Conservation (phyloP, 2,888 invertebrate species). For the Ditula angustiorana region DNA sequence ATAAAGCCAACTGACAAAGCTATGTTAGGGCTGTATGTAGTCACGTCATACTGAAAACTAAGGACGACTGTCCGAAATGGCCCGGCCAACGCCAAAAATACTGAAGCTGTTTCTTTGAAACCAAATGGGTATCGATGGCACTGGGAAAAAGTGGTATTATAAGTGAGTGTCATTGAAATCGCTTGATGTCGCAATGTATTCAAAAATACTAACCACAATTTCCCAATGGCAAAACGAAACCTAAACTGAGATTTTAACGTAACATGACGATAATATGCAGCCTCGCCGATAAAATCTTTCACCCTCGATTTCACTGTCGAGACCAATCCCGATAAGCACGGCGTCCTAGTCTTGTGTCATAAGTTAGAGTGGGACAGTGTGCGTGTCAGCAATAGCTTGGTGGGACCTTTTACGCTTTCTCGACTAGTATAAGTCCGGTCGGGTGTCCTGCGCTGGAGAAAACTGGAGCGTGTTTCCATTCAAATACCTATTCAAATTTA, state of each 20-base stretch:
- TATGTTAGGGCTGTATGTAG: no score
- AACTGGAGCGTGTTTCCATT: constrained; percentile 15
- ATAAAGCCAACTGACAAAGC: no score
- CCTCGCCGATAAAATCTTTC: constrained; percentile 30
- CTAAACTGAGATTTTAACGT: constrained; percentile 42
- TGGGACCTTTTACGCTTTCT: constrained; percentile 20
- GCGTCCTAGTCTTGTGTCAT: constrained; percentile 16
- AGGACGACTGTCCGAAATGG: no score
- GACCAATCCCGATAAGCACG: constrained; percentile 1
- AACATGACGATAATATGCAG: constrained; percentile 36
- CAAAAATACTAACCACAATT: constrained; percentile 41
- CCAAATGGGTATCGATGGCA: no score
- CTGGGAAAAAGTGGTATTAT: no score
- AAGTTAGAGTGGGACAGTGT: constrained; percentile 8
- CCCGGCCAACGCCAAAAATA: no score
- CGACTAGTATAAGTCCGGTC: background rate
- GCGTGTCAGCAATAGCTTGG: background rate
- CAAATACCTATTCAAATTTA: constrained; percentile 14
- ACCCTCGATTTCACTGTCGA: constrained; percentile 4
- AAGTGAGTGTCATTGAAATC: no score
- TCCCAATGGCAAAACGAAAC: constrained; percentile 34
- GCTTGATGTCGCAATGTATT: no score
- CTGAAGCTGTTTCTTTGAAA: no score
- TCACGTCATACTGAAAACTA: no score
- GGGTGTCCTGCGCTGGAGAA: constrained; percentile 11